Conservation (phyloP, 53 echinoderm and acorn worm species). For the Echinarachnius parma region DNA sequence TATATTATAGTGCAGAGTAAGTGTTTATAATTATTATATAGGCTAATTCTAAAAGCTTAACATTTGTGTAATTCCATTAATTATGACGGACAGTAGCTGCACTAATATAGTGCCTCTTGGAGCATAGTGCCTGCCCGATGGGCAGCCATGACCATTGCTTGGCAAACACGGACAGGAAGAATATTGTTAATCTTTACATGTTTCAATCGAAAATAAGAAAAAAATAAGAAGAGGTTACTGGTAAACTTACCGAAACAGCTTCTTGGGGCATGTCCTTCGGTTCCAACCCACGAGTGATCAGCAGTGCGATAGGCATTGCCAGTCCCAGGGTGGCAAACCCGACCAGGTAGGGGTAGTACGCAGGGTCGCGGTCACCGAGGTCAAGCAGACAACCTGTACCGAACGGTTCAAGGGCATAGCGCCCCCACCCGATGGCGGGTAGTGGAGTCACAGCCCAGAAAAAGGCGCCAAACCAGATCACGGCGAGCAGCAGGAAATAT, state of each 20-base stretch:
- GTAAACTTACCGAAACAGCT: conserved; percentile 30
- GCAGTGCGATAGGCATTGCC: conserved; percentile 48
- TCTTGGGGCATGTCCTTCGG: not conserved
- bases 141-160: too few species aligned
- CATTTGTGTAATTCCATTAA: too few species aligned
- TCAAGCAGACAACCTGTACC: conserved; percentile 69
- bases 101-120: too few species aligned
- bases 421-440: conserved; percentile 61
- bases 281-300: conserved; percentile 30
- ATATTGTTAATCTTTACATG: not conserved
- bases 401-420: conserved; percentile 66
- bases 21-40: too few species aligned
- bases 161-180: too few species aligned
- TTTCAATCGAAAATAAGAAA: not conserved
- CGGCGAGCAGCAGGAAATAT: conserved; percentile 14
- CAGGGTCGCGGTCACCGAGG: conserved; percentile 41
- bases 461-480: conserved; percentile 69
- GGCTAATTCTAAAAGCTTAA: too few species aligned
- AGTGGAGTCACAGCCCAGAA: conserved; percentile 69
- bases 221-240: not conserved
- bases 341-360: conserved; percentile 50
- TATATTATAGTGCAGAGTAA: too few species aligned
- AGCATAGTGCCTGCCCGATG: too few species aligned
- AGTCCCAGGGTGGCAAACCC: conserved; percentile 41
- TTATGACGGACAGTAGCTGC: too few species aligned